Evolutionary conservation across 1,140 invertebrate genomes (phyloP), one percentile per base, ranked within the genome.

Genomic region (Scaptomyza graminum): DNA sequence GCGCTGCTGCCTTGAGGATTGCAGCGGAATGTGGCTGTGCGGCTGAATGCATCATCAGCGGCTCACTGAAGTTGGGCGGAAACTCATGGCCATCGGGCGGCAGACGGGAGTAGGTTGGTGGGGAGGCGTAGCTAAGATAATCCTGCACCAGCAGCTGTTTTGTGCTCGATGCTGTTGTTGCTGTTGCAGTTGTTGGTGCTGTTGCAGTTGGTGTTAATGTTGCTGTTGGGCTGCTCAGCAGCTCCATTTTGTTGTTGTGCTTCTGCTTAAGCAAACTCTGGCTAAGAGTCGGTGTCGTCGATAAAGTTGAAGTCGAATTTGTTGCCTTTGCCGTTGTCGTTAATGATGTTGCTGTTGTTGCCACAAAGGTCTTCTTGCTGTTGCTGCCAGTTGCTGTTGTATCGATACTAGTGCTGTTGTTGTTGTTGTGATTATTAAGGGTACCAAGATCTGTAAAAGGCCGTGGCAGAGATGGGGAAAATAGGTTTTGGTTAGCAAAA

Each of bases 51-150:
- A 91, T 91, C 41, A 91, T 84, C 49, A 91, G 71, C 31, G 93
- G 95, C 91, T 96, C 95, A 68, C 95, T 93, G 64, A 95, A 95
- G 77, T 95, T 95, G 25, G 95, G 93, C 61, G 96, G 96, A 92
- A 97, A 97, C 90, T 97, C 96, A 90, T 97, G 95, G 75, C 96
- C 96, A 92, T 97, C 96, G 50, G 96, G 96, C 67, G 96, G 96
- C 81, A 96, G 94, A 72, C 96, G 94, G 25, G 95, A 95, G 79
- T 93, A 94, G 15, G 93, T 92, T 15, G 90, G 90, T 31, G 90
- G 90, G 22, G 90, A 79, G 63, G 83, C 83, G 79, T 88, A 88
- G 68, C 83, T 90, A 15, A 91, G 60, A 39, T 91, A 91, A 60
- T 91, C 90, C 74, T 84, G 90, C 22, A 87, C 81, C 60, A 90